Evolutionary conservation across 2,888 invertebrate species (phyloP).

Genomic region (Athetis lepigone): DNA sequence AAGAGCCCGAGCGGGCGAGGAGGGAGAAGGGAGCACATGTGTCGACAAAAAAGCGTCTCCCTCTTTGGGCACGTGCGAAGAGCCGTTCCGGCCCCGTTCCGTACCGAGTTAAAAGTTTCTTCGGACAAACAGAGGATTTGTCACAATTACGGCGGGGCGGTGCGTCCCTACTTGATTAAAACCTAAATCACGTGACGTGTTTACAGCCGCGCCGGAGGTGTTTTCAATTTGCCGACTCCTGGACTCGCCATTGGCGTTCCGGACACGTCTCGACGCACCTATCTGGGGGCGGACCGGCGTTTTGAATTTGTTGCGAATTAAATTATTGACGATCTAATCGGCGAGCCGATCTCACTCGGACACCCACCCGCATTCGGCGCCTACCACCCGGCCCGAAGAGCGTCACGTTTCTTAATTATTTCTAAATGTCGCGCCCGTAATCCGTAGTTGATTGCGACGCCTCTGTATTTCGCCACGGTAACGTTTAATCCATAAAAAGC

Average conservation of each 20-base stretch:
- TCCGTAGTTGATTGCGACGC: conserved; percentile 77
- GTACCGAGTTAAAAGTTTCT: conserved; percentile 89
- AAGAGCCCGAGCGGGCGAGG: conserved; percentile 73
- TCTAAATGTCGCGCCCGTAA: conserved; percentile 82
- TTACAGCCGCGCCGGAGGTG: conserved; percentile 90
- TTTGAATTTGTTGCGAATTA: conserved; percentile 90
- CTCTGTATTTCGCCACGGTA: conserved; percentile 80
- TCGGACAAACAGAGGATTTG: conserved; percentile 91
- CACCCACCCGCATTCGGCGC: conserved; percentile 57
- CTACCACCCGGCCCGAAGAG: conserved; percentile 63
- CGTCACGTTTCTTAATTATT: conserved; percentile 89
- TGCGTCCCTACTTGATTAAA: conserved; percentile 90
- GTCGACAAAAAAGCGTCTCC: conserved; percentile 89
- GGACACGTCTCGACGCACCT: conserved; percentile 88
- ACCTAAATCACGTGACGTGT: conserved; percentile 91
- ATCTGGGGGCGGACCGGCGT: conserved; percentile 85
- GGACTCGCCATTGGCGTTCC: conserved; percentile 88
- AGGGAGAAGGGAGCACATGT: conserved; percentile 85
- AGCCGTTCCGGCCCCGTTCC: conserved; percentile 86
- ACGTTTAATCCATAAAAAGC: conserved; percentile 83
- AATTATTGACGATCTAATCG: conserved; percentile 90
- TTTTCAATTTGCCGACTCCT: conserved; percentile 90
- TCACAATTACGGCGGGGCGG: conserved; percentile 89
- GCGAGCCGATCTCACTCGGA: conserved; percentile 74
- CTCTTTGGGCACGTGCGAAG: conserved; percentile 87